Evolutionary conservation across 2,888 invertebrate genomes (phyloP).

Genomic region (Dusona sp.): DNA sequence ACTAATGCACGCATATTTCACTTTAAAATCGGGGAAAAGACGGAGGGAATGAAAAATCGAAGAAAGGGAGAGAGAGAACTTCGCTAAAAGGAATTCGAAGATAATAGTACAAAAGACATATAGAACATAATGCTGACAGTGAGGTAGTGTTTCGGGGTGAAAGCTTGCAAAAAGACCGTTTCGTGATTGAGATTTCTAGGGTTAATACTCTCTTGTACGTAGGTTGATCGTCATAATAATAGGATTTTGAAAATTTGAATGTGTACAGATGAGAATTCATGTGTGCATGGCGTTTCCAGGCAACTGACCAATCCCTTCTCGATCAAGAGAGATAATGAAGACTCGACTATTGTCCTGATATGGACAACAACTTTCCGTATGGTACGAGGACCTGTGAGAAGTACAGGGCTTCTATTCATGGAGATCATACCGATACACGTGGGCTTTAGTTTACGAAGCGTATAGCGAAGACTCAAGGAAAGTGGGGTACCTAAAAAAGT

Average conservation of each 20-base stretch:
- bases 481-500: neutral
- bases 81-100: neutral
- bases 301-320: slow-evolving; percentile 3
- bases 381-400: neutral
- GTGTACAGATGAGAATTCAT: neutral
- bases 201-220: neutral
- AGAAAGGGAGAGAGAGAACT: neutral
- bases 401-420: slow-evolving; percentile 38
- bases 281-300: neutral
- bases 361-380: slow-evolving; percentile 24
- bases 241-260: neutral
- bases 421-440: slow-evolving; percentile 2
- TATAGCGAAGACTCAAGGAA: neutral
- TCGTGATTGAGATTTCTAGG: slow-evolving; percentile 5
- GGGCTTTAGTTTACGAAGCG: neutral
- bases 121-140: neutral
- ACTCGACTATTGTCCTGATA: slow-evolving; percentile 32
- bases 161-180: slow-evolving; percentile 5
- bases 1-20: slow-evolving; percentile 5
- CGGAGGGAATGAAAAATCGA: neutral
- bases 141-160: neutral
- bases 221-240: neutral
- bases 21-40: neutral
- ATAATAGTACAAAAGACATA: slow-evolving; percentile 14
- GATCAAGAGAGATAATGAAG: slow-evolving; percentile 36